These are phyloP conservation scores for Apotomis betuletana DNA, from an alignment of 2,888 invertebrate genomes.

Conservation along the genomic window DNA sequence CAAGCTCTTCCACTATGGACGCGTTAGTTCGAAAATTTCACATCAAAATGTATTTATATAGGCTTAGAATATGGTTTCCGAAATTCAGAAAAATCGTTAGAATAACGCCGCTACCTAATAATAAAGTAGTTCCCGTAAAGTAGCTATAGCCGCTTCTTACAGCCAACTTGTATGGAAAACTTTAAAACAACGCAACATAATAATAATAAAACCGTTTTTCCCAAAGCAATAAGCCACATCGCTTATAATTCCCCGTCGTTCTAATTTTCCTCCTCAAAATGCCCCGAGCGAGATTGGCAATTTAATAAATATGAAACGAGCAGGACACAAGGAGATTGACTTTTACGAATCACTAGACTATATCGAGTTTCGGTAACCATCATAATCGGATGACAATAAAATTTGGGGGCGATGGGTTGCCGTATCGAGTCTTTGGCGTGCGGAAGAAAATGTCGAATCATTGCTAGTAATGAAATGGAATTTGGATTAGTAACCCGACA, in stretches of 20 bases:
- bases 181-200: neutral
- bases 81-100: too few species aligned
- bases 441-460: neutral
- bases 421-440: neutral
- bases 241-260: slow-evolving; percentile 20
- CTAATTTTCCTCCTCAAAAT: slow-evolving; percentile 35
- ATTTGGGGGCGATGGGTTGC: slow-evolving; percentile 24
- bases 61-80: too few species aligned
- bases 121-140: too few species aligned
- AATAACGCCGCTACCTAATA: too few species aligned
- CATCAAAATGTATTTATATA: too few species aligned
- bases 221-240: slow-evolving; percentile 16
- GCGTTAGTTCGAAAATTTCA: too few species aligned
- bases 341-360: slow-evolving; percentile 41
- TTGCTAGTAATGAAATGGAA: neutral
- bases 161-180: too few species aligned
- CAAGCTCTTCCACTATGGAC: too few species aligned
- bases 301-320: slow-evolving; percentile 38
- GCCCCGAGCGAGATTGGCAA: slow-evolving; percentile 34
- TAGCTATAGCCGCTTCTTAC: too few species aligned
- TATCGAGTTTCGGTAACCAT: slow-evolving; percentile 37
- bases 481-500: neutral
- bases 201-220: neutral
- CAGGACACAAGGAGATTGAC: slow-evolving; percentile 39
- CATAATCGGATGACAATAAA: slow-evolving; percentile 39